phyloP scores from a whole-genome alignment of 2,797 vertebrate species.

The Sciaenops ocellatus region DNA sequence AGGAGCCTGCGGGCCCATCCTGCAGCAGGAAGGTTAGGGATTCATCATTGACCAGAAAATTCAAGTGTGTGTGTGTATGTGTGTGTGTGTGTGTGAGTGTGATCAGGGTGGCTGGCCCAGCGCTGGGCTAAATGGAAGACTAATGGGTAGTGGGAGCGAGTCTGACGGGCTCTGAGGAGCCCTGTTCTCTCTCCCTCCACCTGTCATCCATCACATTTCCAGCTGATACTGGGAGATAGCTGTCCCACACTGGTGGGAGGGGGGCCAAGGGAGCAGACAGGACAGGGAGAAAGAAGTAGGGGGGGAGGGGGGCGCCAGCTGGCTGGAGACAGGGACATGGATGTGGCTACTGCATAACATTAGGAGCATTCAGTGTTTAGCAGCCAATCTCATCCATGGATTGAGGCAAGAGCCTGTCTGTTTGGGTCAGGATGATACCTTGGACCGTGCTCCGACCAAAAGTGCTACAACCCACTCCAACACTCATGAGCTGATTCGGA shows the following conservation, averaged over 20 bases:
- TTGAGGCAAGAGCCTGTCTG: conserved; percentile 37
- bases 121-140: conserved; percentile 81
- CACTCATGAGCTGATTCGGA: conserved; percentile 16
- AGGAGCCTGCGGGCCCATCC: conserved; percentile 51
- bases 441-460: conserved; percentile 15
- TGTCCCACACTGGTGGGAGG: conserved; percentile 60
- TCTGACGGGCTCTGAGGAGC: conserved; percentile 83
- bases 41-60: conserved; percentile 81
- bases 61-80: conserved; percentile 67
- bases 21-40: conserved; percentile 66
- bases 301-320: conserved; percentile 29
- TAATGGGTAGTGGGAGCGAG: conserved; percentile 78
- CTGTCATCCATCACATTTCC: conserved; percentile 84
- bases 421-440: conserved; percentile 40
- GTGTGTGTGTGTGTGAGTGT: conserved; percentile 61
- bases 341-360: conserved; percentile 44
- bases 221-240: conserved; percentile 83
- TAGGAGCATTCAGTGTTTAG: conserved; percentile 51
- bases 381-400: conserved; percentile 43
- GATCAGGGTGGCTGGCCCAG: conserved; percentile 75
- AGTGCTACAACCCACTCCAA: conserved; percentile 17
- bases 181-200: conserved; percentile 68
- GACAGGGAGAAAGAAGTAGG: not conserved
- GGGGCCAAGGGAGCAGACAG: conserved; percentile 44
- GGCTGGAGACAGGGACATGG: conserved; percentile 53